A percentile compares a stretch with the other conserved stretches of the same genome.
Conservation (phyloP, 1,140 invertebrate species). For the Berghia stephanieae region DNA sequence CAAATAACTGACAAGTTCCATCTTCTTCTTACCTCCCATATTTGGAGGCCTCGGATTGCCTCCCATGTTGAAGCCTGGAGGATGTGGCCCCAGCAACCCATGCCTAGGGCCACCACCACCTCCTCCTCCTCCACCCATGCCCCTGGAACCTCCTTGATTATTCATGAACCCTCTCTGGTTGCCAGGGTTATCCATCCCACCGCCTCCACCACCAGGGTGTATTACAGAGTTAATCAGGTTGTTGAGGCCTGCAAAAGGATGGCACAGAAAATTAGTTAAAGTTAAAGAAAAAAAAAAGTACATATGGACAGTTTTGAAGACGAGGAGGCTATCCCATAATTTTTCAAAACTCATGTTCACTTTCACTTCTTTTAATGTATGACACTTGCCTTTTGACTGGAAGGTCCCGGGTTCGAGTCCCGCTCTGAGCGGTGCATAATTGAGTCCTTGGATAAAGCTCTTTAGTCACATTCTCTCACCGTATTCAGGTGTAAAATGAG, state of each 20-base stretch:
- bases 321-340: no score
- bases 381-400: no score
- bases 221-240: conserved; percentile 29
- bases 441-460: no score
- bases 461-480: not conserved
- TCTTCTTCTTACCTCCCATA: conserved; percentile 10
- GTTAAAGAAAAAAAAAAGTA: not conserved
- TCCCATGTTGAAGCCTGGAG: conserved; percentile 49
- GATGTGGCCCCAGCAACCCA: conserved; percentile 48
- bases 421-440: no score
- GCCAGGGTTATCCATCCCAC: conserved; percentile 13
- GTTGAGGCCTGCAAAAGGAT: conserved; percentile 21
- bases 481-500: no score
- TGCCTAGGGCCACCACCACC: conserved; percentile 29
- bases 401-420: no score
- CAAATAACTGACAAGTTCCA: not conserved
- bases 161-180: no score
- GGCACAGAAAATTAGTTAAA: no score
- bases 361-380: no score
- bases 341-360: no score
- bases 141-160: no score
- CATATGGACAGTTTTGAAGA: not conserved
- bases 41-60: conserved; percentile 15
- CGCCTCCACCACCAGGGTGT: no score
- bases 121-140: not conserved